A percentile compares a stretch with the other conserved stretches of the same genome.
phyloP scores from a whole-genome alignment of 92 coral and sea anemone genomes.

The Epizoanthus scotinus region DNA sequence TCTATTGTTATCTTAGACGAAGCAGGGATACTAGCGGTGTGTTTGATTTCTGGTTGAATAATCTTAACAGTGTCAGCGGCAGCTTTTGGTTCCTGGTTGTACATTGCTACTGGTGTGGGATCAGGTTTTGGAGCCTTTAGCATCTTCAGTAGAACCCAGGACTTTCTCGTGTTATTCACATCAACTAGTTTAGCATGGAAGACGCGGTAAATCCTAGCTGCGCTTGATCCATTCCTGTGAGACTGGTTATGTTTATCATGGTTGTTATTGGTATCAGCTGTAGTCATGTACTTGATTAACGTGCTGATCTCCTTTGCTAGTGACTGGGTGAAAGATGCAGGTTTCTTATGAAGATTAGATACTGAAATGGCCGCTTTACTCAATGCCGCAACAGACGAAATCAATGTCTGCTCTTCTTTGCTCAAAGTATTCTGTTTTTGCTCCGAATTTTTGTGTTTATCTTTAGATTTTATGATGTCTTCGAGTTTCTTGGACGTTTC shows the following conservation, averaged over 20 bases:
- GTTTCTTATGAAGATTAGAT: neutral
- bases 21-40: conserved; percentile 38
- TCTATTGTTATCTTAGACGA: conserved; percentile 6
- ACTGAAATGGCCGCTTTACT: conserved; percentile 10
- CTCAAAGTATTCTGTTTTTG: neutral
- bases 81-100: conserved; percentile 45
- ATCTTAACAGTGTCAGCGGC: conserved; percentile 7
- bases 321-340: conserved; percentile 34
- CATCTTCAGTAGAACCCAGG: conserved; percentile 96
- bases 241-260: conserved; percentile 6
- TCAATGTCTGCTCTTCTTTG: conserved; percentile 19
- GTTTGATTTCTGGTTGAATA: conserved; percentile 63
- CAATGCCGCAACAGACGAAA: conserved; percentile 7
- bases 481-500: neutral
- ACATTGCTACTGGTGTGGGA: conserved; percentile 35
- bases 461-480: neutral
- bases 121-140: conserved; percentile 60
- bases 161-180: conserved; percentile 76
- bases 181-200: conserved; percentile 24
- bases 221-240: neutral
- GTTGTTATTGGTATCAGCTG: conserved; percentile 32
- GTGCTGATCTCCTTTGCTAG: conserved; percentile 75
- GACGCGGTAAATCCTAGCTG: neutral
- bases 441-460: neutral
- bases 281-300: conserved; percentile 64